Percentiles rank a stretch among this genome's conserved stretches.
Conservation (phyloP, 2,888 invertebrate genomes). For the Rambutsinella grinnellia region DNA sequence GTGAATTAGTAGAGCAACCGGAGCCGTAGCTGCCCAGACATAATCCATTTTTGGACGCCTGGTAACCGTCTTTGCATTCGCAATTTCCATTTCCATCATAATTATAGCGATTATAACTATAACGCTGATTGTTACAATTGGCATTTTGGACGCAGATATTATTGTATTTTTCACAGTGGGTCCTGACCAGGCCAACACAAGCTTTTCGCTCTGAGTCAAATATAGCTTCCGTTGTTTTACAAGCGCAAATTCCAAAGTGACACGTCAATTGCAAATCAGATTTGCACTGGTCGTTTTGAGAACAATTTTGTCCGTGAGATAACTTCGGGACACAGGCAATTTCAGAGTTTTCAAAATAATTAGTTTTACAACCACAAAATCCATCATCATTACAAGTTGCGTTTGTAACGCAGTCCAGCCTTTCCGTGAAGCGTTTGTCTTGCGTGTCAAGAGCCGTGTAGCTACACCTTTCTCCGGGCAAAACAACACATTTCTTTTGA, state of each 20-base stretch:
- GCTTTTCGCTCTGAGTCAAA: slow-evolving; percentile 11
- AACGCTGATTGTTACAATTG: neutral
- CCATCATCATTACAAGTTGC: slow-evolving; percentile 35
- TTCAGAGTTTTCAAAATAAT: slow-evolving; percentile 20
- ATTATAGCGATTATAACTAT: no score
- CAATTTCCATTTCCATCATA: slow-evolving; percentile 1
- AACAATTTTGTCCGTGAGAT: slow-evolving; percentile 7
- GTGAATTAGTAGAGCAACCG: slow-evolving; percentile 8
- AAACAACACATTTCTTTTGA: slow-evolving; percentile 19
- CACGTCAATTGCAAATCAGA: slow-evolving; percentile 15
- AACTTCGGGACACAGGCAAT: slow-evolving; percentile 1
- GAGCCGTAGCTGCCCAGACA: slow-evolving; percentile 24
- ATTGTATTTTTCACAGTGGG: slow-evolving; percentile 6
- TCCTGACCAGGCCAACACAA: slow-evolving; percentile 14
- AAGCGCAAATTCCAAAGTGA: slow-evolving; percentile 2
- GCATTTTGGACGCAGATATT: slow-evolving; percentile 34
- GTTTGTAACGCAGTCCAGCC: slow-evolving; percentile 21
- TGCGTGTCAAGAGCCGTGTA: slow-evolving; percentile 35
- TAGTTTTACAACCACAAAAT: slow-evolving; percentile 15
- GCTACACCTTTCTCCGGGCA: no score
- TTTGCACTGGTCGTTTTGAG: slow-evolving; percentile 21
- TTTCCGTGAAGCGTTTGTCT: slow-evolving; percentile 23
- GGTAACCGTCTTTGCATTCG: neutral
- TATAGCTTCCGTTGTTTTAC: slow-evolving; percentile 34
- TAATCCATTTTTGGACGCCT: slow-evolving; percentile 17